Evolutionary conservation across 2,888 invertebrate genomes (phyloP).

Genomic region (Polietes domitor): DNA sequence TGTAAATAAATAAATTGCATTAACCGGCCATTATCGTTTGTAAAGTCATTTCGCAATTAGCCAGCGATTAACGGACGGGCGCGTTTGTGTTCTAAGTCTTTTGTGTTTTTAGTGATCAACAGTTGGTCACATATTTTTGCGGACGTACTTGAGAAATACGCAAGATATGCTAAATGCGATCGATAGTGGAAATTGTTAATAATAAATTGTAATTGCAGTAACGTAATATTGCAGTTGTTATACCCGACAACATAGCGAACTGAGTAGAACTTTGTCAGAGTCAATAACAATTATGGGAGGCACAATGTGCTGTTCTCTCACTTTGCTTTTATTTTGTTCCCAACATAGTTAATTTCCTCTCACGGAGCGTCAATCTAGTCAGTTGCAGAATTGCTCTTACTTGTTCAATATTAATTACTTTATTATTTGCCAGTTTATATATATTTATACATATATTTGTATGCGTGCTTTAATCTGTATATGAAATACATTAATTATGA

Average conservation of each 20-base stretch:
- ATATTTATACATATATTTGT: background rate
- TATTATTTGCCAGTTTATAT: background rate
- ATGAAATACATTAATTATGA: background rate
- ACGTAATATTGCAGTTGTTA: too few relatives aligned
- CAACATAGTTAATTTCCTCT: too few relatives aligned
- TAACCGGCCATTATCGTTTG: slow-evolving; percentile 12
- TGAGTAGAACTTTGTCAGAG: too few relatives aligned
- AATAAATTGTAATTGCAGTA: background rate
- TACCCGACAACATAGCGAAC: too few relatives aligned
- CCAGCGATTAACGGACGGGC: background rate
- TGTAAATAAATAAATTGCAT: background rate
- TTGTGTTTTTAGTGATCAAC: background rate
- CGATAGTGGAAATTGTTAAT: too few relatives aligned
- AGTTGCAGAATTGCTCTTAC: background rate
- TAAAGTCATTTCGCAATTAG: slow-evolving; percentile 21
- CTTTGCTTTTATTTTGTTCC: too few relatives aligned
- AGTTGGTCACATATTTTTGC: background rate
- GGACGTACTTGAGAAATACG: background rate
- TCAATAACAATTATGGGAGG: too few relatives aligned
- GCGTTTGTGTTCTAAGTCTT: slow-evolving; percentile 24
- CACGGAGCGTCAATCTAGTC: too few relatives aligned
- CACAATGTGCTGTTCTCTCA: too few relatives aligned
- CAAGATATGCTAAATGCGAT: background rate
- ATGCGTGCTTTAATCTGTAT: background rate
- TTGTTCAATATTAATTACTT: background rate